Conservation (phyloP, 1,140 invertebrate species). For the Brachionus plicatilis region DNA sequence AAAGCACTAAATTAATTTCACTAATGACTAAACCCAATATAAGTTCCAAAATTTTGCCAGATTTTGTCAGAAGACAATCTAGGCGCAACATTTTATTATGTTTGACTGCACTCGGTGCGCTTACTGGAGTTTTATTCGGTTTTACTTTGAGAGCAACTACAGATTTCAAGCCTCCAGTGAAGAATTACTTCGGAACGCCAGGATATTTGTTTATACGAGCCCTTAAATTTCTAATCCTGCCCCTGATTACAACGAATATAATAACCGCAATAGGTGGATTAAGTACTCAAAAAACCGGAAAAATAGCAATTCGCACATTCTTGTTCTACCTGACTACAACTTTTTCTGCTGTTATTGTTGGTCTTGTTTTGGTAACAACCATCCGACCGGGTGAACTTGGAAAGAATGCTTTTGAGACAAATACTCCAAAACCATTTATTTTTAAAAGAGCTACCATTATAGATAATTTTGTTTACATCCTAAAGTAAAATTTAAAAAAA, state of each 20-base stretch:
- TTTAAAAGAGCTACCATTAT: slow-evolving; percentile 41
- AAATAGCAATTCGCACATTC: slow-evolving; percentile 56
- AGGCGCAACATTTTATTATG: slow-evolving; percentile 43
- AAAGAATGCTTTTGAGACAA: neutral
- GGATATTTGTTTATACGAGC: slow-evolving; percentile 59
- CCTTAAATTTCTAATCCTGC: slow-evolving; percentile 59
- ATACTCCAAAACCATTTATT: neutral
- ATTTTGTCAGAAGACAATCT: neutral
- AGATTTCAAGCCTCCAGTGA: neutral
- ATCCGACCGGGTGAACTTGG: slow-evolving; percentile 55
- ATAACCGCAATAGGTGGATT: slow-evolving; percentile 51
- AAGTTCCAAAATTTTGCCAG: neutral
- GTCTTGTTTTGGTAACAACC: slow-evolving; percentile 56
- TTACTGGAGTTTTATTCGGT: slow-evolving; percentile 50
- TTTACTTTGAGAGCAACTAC: slow-evolving; percentile 43
- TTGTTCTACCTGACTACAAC: slow-evolving; percentile 58
- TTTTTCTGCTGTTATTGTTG: slow-evolving; percentile 57
- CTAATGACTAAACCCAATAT: neutral
- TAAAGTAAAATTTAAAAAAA: slow-evolving; percentile 14
- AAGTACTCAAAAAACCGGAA: slow-evolving; percentile 50
- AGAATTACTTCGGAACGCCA: slow-evolving; percentile 49
- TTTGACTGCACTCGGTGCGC: slow-evolving; percentile 50
- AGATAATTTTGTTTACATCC: slow-evolving; percentile 43
- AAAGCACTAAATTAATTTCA: neutral
- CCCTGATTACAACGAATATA: slow-evolving; percentile 57